Evolutionary conservation across 2,888 invertebrate species (phyloP).

Genomic region (Embidobia sp.): DNA sequence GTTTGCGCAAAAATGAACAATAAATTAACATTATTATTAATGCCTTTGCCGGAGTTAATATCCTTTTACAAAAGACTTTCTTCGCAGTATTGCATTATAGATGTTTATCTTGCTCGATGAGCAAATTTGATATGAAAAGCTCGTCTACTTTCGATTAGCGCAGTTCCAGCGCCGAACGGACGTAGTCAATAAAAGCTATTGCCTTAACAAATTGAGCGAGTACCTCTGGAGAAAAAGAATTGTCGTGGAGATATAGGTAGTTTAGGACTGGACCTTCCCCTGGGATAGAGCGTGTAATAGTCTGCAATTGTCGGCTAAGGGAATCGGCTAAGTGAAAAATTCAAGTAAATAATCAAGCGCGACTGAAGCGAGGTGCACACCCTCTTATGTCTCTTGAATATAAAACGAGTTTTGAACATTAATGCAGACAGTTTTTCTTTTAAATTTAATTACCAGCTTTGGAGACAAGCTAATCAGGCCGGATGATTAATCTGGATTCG

Average conservation of each 20-base stretch:
- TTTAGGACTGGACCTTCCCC: conserved; percentile 43
- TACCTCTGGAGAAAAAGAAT: conserved; percentile 61
- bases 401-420: conserved; percentile 15
- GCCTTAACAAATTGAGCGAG: conserved; percentile 63
- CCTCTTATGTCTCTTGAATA: conserved; percentile 21
- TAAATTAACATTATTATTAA: too few species aligned
- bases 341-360: conserved; percentile 72
- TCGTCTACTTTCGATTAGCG: conserved; percentile 47
- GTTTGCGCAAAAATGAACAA: too few species aligned
- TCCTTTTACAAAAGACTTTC: too few species aligned
- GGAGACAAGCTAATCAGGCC: too few species aligned
- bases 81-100: too few species aligned
- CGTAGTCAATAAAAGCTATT: conserved; percentile 70
- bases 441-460: too few species aligned
- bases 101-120: neutral
- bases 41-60: too few species aligned
- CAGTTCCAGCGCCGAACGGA: conserved; percentile 65
- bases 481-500: too few species aligned
- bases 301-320: conserved; percentile 70
- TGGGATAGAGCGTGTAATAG: conserved; percentile 70
- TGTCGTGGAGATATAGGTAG: conserved; percentile 51
- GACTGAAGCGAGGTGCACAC: conserved; percentile 9
- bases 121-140: conserved; percentile 21
- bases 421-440: too few species aligned
- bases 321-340: conserved; percentile 68